A percentile compares a stretch with the other conserved stretches of the same genome.
These are phyloP conservation scores for Phaonia tiefii DNA, from an alignment of 2,888 invertebrate genomes.

Conservation along the genomic window DNA sequence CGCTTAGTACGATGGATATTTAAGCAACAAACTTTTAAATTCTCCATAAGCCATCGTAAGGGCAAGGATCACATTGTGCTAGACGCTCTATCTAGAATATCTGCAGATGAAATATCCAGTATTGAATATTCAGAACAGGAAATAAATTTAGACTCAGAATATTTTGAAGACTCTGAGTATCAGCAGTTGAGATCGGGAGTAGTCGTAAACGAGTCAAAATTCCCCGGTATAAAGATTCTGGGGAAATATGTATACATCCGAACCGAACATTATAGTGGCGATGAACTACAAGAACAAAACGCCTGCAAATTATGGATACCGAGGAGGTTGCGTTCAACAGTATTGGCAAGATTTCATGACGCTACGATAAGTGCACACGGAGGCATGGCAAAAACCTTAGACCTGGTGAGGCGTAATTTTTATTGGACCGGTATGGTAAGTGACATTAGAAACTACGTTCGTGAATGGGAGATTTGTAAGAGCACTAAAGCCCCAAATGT, in stretches of 20 bases:
- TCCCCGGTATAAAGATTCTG: neutral
- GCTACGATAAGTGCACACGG: constrained; percentile 1
- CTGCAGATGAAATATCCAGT: neutral
- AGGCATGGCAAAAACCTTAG: constrained; percentile 34
- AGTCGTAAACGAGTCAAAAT: neutral
- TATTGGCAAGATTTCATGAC: neutral
- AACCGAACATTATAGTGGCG: constrained; percentile 4
- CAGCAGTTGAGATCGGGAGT: neutral
- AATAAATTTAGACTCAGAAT: constrained; percentile 24
- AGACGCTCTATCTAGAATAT: constrained; percentile 22
- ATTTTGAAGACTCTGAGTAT: constrained; percentile 7
- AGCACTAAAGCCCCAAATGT: too few relatives aligned
- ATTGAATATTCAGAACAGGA: neutral
- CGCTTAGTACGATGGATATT: constrained; percentile 38
- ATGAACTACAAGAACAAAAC: neutral
- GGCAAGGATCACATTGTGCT: constrained; percentile 16
- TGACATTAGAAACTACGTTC: neutral
- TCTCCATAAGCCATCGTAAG: too few relatives aligned
- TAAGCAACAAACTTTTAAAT: constrained; percentile 16
- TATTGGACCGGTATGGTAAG: constrained; percentile 1
- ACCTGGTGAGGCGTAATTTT: neutral
- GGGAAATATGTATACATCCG: too few relatives aligned
- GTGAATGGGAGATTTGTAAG: neutral
- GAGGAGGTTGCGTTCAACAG: neutral
- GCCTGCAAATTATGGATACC: constrained; percentile 43